phyloP scores from a whole-genome alignment of 2,797 vertebrate genomes.

The Euphonia xanthogaster region DNA sequence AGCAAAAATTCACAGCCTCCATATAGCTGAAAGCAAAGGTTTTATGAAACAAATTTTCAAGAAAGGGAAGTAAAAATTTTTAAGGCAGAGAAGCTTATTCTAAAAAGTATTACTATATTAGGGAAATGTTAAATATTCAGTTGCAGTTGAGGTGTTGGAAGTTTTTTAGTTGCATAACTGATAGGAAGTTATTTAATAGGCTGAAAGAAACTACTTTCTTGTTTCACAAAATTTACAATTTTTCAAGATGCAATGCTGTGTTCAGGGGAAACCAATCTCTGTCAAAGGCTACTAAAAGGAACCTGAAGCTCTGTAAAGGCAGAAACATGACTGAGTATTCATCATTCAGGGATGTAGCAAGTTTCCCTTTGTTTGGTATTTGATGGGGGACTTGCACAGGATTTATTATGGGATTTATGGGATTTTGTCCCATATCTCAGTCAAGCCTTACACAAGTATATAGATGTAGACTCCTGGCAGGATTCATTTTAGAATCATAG shows the following conservation, averaged over 20 bases:
- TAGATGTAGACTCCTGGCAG: background rate
- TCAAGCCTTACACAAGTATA: fast-evolving
- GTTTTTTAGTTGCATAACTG: background rate
- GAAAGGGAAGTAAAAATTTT: background rate
- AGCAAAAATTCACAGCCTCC: background rate
- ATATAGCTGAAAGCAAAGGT: background rate
- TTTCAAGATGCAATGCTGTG: background rate
- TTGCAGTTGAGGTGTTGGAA: background rate
- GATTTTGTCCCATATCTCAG: fast-evolving
- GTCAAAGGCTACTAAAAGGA: background rate
- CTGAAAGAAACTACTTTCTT: background rate
- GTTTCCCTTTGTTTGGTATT: background rate
- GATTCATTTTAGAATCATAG: background rate
- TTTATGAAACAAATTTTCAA: background rate
- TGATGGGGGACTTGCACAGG: background rate
- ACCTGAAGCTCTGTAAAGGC: background rate
- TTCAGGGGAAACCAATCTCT: background rate
- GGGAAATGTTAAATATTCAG: background rate
- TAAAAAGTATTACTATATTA: background rate
- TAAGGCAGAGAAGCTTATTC: background rate
- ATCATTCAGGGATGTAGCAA: background rate
- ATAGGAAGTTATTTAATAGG: background rate
- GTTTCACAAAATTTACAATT: background rate
- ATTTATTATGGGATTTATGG: background rate
- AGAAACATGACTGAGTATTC: background rate